phyloP scores from a whole-genome alignment of 1,140 invertebrate genomes.

The Drosophila funebris region DNA sequence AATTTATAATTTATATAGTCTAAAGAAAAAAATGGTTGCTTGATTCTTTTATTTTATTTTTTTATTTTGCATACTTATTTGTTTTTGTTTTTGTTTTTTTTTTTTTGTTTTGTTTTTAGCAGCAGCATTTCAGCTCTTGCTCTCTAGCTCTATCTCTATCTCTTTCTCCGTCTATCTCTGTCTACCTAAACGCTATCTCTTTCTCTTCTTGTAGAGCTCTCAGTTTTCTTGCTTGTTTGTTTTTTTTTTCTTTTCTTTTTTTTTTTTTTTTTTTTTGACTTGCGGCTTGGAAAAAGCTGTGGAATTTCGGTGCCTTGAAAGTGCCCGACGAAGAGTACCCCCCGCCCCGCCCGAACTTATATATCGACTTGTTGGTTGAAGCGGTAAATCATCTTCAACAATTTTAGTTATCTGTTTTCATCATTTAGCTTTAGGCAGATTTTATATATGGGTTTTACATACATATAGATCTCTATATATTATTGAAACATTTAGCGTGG shows the following conservation, averaged over 20 bases:
- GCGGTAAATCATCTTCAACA: conserved; percentile 4
- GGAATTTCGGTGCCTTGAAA: conserved; percentile 26
- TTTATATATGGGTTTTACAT: conserved; percentile 57
- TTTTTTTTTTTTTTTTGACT: conserved; percentile 11
- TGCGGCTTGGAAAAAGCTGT: conserved; percentile 21
- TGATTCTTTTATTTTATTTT: conserved; percentile 5
- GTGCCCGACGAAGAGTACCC: conserved; percentile 14
- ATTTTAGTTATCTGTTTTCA: conserved; percentile 29
- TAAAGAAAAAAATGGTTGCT: conserved; percentile 61
- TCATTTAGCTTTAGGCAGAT: conserved; percentile 45
- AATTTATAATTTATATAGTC: conserved; percentile 32
- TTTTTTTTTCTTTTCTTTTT: conserved; percentile 2
- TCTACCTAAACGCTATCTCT: conserved; percentile 6
- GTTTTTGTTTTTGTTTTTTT: neutral
- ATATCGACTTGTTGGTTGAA: conserved; percentile 8
- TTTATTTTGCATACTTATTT: conserved; percentile 2
- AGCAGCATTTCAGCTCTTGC: conserved; percentile 11
- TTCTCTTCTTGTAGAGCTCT: conserved; percentile 8
- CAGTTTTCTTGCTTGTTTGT: neutral
- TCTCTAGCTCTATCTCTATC: neutral
- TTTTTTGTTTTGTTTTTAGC: conserved; percentile 25
- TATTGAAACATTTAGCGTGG: conserved; percentile 73
- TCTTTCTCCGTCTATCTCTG: neutral
- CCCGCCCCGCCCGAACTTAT: conserved; percentile 4
- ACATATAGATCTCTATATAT: conserved; percentile 69